A percentile compares a stretch with the other conserved stretches of the same genome.
These are phyloP conservation scores for Theropithecus gelada DNA, from an alignment of 2,113 vertebrate species.

Conservation along the genomic window DNA sequence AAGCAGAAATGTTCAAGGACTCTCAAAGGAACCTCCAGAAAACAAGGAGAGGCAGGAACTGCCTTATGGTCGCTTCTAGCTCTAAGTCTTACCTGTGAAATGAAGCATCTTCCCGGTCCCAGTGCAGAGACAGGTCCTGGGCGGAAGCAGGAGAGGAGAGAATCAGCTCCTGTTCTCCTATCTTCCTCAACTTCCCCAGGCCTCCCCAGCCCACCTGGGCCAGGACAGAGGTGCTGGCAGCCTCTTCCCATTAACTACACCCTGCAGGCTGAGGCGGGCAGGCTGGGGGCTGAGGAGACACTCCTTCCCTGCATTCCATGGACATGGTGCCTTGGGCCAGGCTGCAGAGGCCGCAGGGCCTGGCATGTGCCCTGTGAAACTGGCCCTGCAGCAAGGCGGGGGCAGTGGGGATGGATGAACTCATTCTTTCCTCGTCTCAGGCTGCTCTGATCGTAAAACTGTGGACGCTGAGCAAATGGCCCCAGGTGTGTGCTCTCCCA, in stretches of 20 bases:
- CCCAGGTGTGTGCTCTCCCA: slow-evolving; percentile 39
- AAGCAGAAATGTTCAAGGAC: neutral
- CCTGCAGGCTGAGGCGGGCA: neutral
- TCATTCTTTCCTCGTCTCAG: slow-evolving; percentile 45
- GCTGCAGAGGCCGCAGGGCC: neutral
- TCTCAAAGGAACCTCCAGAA: neutral
- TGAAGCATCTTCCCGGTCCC: neutral
- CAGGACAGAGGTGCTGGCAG: neutral
- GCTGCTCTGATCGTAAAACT: slow-evolving; percentile 56
- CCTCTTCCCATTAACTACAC: neutral
- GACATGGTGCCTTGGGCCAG: neutral
- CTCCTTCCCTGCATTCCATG: neutral
- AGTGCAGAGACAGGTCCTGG: neutral
- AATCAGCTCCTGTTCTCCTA: neutral
- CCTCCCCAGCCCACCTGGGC: neutral
- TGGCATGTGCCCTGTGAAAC: neutral
- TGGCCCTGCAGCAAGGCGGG: neutral
- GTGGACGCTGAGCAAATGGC: slow-evolving; percentile 31
- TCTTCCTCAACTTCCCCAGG: neutral
- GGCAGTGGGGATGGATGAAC: slow-evolving; percentile 18
- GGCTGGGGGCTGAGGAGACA: neutral
- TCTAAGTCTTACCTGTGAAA: neutral
- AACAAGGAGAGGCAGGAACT: neutral
- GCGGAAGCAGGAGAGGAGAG: accelerated
- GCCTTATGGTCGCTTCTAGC: neutral